phyloP scores from a whole-genome alignment of 2,888 invertebrate genomes.

The Lycophotia porphyrea region DNA sequence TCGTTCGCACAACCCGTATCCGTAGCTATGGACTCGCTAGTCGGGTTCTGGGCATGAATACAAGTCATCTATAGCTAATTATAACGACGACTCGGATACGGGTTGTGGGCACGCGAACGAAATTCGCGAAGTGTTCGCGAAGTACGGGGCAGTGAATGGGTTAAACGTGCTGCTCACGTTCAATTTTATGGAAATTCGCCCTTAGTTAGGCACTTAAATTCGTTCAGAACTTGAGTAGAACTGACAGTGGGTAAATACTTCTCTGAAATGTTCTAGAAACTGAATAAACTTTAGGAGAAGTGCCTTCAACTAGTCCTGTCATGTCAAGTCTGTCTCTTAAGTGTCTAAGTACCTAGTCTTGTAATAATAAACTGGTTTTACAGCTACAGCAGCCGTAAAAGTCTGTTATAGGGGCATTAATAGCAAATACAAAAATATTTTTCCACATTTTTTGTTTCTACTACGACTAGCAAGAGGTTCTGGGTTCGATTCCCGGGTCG shows the following conservation, averaged over 20 bases:
- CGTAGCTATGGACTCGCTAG: too few relatives aligned
- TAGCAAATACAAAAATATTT: not conserved
- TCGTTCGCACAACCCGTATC: too few relatives aligned
- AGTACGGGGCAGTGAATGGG: too few relatives aligned
- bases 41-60: too few relatives aligned
- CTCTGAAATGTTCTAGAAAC: conserved; percentile 6
- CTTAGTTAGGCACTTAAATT: conserved; percentile 3
- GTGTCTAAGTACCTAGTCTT: not conserved
- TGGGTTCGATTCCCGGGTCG: too few relatives aligned
- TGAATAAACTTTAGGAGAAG: conserved; percentile 18
- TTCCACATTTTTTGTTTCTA: too few relatives aligned
- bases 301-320: not conserved
- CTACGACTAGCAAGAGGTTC: too few relatives aligned
- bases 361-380: not conserved
- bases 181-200: not conserved
- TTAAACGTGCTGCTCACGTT: not conserved
- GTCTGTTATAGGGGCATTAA: not conserved
- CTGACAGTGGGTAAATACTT: not conserved
- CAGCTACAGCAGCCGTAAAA: too few relatives aligned
- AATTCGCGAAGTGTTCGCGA: too few relatives aligned
- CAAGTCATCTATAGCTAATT: too few relatives aligned
- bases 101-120: too few relatives aligned
- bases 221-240: conserved; percentile 9
- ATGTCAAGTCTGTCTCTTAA: not conserved
- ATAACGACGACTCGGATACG: too few relatives aligned